Conservation (phyloP, 92 coral and sea anemone genomes). For the Scolanthus callimorphus region DNA sequence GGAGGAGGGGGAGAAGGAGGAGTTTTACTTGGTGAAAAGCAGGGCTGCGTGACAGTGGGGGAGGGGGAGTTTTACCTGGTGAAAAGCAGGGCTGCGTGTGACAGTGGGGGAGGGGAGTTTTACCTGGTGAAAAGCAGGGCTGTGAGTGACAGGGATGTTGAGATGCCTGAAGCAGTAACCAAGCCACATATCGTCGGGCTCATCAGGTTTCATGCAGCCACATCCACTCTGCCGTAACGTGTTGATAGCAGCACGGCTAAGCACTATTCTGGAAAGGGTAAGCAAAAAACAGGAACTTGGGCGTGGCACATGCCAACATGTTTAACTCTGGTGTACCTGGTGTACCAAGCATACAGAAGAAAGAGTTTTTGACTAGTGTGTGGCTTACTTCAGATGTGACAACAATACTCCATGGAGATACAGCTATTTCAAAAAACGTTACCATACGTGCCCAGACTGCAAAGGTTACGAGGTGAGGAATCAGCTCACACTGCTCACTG, state of each 20-base stretch:
- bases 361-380: too few species aligned
- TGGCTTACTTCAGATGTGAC: too few species aligned
- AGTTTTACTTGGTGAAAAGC: constrained; percentile 73
- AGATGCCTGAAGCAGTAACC: constrained; percentile 90
- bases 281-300: too few species aligned
- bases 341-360: too few species aligned
- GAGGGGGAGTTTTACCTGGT: constrained; percentile 43
- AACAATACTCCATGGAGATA: too few species aligned
- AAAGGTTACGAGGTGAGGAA: too few species aligned
- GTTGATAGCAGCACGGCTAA: constrained; percentile 79
- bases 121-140: constrained; percentile 95
- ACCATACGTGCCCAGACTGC: too few species aligned
- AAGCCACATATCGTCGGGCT: constrained; percentile 98
- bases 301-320: too few species aligned
- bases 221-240: constrained; percentile 74
- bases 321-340: too few species aligned
- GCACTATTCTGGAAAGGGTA: constrained; percentile 78
- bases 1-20: too few species aligned
- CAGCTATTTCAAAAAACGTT: too few species aligned
- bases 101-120: constrained; percentile 23
- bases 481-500: too few species aligned
- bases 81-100: constrained; percentile 68
- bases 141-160: constrained; percentile 74
- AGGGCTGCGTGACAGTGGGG: constrained; percentile 57
- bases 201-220: constrained; percentile 72